Evolutionary conservation across 2,113 vertebrate genomes (phyloP).

Genomic region (Sturnus vulgaris): DNA sequence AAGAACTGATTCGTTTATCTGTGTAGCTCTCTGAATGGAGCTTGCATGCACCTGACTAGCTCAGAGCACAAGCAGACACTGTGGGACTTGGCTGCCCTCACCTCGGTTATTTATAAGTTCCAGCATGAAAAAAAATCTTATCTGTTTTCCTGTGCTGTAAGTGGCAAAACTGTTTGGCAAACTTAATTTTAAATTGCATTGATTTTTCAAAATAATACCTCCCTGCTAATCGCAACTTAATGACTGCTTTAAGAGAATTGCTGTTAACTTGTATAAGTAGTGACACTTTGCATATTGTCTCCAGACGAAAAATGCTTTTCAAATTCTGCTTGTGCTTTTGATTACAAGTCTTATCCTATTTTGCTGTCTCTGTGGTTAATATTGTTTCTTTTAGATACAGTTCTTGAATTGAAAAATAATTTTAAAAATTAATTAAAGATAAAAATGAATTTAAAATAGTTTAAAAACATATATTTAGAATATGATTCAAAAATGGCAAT

Average conservation of each 20-base stretch:
- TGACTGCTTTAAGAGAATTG: slow-evolving; percentile 38
- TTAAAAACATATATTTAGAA: background rate
- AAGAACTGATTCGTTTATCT: background rate
- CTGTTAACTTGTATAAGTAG: slow-evolving; percentile 32
- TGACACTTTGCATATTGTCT: slow-evolving; percentile 18
- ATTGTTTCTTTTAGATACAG: background rate
- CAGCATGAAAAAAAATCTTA: background rate
- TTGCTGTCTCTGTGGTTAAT: background rate
- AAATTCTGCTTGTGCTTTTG: slow-evolving; percentile 10
- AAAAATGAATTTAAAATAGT: background rate
- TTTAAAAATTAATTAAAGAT: no score
- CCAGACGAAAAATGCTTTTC: background rate
- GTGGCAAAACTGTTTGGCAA: slow-evolving; percentile 17
- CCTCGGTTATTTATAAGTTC: background rate
- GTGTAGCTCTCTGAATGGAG: background rate
- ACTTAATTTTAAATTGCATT: slow-evolving; percentile 25
- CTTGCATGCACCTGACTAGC: background rate
- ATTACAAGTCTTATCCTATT: background rate
- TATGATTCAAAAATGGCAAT: background rate
- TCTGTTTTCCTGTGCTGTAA: background rate
- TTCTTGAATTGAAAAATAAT: background rate
- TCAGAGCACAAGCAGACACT: background rate
- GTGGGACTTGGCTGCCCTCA: background rate
- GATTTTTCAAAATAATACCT: slow-evolving; percentile 40
- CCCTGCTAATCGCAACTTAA: slow-evolving; percentile 33